These are phyloP conservation scores for Congeria kusceri DNA, from an alignment of 2,888 invertebrate species.

Conservation along the genomic window DNA sequence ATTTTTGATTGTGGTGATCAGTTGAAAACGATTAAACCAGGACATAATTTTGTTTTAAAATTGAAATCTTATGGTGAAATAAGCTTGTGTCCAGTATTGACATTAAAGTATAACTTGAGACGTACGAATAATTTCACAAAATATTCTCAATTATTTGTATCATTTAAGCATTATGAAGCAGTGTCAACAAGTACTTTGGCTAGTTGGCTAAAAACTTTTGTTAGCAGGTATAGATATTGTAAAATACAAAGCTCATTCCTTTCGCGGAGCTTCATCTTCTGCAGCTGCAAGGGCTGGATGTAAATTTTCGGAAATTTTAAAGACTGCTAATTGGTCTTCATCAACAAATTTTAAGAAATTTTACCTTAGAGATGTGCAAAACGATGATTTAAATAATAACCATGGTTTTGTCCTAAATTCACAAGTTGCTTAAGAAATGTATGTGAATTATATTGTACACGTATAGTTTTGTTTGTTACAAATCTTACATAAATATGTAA, in stretches of 20 bases:
- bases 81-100: too few species aligned
- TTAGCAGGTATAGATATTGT: slow-evolving; percentile 24
- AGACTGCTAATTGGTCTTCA: slow-evolving; percentile 31
- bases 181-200: slow-evolving; percentile 39
- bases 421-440: too few species aligned
- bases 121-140: background rate
- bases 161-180: slow-evolving; percentile 31
- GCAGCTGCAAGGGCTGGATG: slow-evolving; percentile 14
- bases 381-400: too few species aligned
- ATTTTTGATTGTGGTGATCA: slow-evolving; percentile 3
- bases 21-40: slow-evolving; percentile 12
- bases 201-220: slow-evolving; percentile 35
- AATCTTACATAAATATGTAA: too few species aligned
- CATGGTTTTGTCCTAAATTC: too few species aligned
- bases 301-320: slow-evolving; percentile 20
- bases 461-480: too few species aligned
- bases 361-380: background rate
- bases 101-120: too few species aligned
- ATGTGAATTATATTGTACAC: too few species aligned
- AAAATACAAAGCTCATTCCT: slow-evolving; percentile 25
- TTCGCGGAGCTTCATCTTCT: slow-evolving; percentile 25
- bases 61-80: too few species aligned
- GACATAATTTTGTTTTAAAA: slow-evolving; percentile 13
- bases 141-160: slow-evolving; percentile 21
- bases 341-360: slow-evolving; percentile 14